Conservation (phyloP, 2,888 invertebrate genomes). For the Drosophila vallismaia region DNA sequence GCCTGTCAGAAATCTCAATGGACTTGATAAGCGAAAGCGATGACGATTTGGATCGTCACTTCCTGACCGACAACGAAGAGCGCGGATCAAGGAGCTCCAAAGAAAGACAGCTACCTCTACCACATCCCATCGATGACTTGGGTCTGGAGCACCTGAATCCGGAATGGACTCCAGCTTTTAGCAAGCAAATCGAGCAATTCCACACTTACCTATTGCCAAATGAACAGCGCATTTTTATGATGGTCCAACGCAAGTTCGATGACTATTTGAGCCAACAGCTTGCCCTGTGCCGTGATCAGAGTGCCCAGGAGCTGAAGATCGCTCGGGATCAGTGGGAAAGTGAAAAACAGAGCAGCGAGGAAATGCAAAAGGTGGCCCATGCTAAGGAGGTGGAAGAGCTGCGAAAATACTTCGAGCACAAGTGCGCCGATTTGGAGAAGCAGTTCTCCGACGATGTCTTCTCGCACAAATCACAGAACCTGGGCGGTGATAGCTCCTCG, state of each 20-base stretch:
- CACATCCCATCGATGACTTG: conserved; percentile 47
- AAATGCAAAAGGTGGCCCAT: conserved; percentile 87
- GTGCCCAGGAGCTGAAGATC: conserved; percentile 80
- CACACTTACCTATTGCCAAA: conserved; percentile 81
- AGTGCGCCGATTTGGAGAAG: conserved; percentile 91
- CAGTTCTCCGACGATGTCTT: conserved; percentile 89
- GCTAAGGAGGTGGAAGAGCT: conserved; percentile 91
- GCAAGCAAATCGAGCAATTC: conserved; percentile 83
- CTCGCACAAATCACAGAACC: conserved; percentile 87
- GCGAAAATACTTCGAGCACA: conserved; percentile 91
- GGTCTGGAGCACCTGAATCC: conserved; percentile 47
- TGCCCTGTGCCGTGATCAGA: conserved; percentile 83
- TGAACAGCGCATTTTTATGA: conserved; percentile 82
- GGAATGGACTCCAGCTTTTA: conserved; percentile 73
- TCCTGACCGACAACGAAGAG: conserved; percentile 81
- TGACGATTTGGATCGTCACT: conserved; percentile 82
- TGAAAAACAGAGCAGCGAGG: conserved; percentile 87
- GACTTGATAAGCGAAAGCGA: conserved; percentile 83
- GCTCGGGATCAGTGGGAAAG: conserved; percentile 84
- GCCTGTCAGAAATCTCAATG: conserved; percentile 84
- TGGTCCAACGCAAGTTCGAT: conserved; percentile 86
- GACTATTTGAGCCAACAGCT: conserved; percentile 86
- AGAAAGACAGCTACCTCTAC: conserved; percentile 77
- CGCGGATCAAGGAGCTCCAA: conserved; percentile 79
- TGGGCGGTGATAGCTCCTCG: conserved; percentile 84